Conservation (phyloP, 2,888 invertebrate genomes). For the Danaus chrysippus region DNA sequence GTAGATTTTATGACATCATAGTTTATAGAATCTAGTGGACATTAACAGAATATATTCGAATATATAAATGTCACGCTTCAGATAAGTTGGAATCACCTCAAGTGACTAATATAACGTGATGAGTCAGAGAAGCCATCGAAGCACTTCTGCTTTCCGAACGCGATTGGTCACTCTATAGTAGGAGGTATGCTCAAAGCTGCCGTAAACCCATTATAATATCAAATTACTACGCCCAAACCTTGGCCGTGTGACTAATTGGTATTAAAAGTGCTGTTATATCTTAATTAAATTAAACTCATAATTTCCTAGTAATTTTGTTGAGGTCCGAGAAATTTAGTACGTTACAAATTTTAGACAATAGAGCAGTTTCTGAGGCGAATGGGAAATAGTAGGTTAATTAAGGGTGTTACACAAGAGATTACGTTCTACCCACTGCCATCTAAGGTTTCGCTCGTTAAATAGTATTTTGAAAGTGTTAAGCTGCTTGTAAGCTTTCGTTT, state of each 20-base stretch:
- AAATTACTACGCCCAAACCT: slow-evolving; percentile 75
- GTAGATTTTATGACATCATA: no score
- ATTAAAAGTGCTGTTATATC: slow-evolving; percentile 74
- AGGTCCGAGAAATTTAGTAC: slow-evolving; percentile 66
- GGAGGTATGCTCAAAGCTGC: slow-evolving; percentile 68
- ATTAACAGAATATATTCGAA: not conserved
- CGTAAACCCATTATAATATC: slow-evolving; percentile 70
- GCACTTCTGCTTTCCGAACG: slow-evolving; percentile 41
- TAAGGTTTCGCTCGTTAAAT: slow-evolving; percentile 22
- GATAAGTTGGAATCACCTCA: slow-evolving; percentile 47
- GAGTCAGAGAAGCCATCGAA: slow-evolving; percentile 65
- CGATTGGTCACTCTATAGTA: slow-evolving; percentile 64
- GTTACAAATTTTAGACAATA: slow-evolving; percentile 72
- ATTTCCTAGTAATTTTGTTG: slow-evolving; percentile 61
- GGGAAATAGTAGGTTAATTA: slow-evolving; percentile 66
- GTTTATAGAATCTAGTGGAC: not conserved
- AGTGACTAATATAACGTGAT: slow-evolving; percentile 58
- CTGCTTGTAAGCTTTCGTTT: slow-evolving; percentile 11
- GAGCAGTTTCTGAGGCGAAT: slow-evolving; percentile 66
- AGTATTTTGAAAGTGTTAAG: slow-evolving; percentile 23
- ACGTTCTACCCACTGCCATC: slow-evolving; percentile 37
- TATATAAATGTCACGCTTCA: slow-evolving; percentile 17
- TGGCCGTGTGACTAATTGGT: slow-evolving; percentile 75
- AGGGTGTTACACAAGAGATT: slow-evolving; percentile 52
- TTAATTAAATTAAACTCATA: slow-evolving; percentile 76